Evolutionary conservation across 2,888 invertebrate species (phyloP).

Genomic region (Conomelus anceps): DNA sequence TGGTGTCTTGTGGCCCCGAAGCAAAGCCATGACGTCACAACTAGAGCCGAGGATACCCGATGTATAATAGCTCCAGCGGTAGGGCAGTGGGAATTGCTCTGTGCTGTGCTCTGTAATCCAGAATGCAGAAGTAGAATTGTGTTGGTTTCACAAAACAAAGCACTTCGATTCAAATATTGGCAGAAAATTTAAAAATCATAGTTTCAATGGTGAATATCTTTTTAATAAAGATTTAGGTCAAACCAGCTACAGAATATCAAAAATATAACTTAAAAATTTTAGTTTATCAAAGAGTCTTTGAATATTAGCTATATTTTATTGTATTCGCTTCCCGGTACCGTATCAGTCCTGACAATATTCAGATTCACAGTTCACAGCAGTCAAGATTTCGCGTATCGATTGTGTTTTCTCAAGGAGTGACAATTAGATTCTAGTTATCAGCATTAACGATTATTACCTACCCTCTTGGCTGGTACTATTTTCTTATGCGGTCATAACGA

Average conservation of each 20-base stretch:
- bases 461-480: background rate
- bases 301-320: background rate
- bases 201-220: background rate
- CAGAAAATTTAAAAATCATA: background rate
- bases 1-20: constrained; percentile 39
- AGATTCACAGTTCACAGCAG: background rate
- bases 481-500: background rate
- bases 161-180: constrained; percentile 3
- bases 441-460: background rate
- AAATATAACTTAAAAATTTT: background rate
- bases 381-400: background rate
- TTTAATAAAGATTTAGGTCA: background rate
- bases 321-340: background rate
- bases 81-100: constrained; percentile 21
- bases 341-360: background rate
- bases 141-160: constrained; percentile 12
- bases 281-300: background rate
- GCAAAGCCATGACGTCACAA: constrained; percentile 32
- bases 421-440: background rate
- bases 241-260: background rate
- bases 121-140: constrained; percentile 1
- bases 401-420: background rate
- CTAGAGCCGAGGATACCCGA: constrained; percentile 27
- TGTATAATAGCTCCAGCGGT: constrained; percentile 29
- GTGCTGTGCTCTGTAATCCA: constrained; percentile 16